Evolutionary conservation across 1,140 invertebrate species (phyloP).

Genomic region (Thaumatotibia leucotreta): DNA sequence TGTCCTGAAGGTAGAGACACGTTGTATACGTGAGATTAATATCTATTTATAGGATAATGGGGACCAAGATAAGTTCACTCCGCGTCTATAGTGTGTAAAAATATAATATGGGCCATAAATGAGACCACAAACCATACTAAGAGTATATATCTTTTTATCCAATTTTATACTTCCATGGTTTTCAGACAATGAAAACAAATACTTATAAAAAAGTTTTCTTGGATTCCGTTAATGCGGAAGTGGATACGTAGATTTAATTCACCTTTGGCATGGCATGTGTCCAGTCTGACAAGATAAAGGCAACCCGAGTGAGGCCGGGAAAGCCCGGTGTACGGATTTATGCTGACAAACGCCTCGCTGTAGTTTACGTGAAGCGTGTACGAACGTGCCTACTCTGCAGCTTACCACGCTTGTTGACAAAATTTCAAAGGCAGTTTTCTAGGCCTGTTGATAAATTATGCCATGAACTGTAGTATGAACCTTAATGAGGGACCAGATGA

Average conservation of each 20-base stretch:
- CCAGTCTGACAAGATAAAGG: neutral
- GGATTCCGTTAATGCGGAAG: neutral
- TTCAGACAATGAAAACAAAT: too few relatives aligned
- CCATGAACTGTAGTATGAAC: neutral
- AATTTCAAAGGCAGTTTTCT: neutral
- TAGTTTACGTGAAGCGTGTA: neutral
- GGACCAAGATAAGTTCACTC: too few relatives aligned
- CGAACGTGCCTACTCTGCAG: neutral
- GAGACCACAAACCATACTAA: too few relatives aligned
- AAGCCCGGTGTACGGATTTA: neutral
- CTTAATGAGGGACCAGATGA: neutral
- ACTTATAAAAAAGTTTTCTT: too few relatives aligned
- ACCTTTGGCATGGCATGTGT: neutral
- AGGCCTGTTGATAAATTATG: constrained; percentile 1
- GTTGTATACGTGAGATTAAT: too few relatives aligned
- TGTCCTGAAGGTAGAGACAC: too few relatives aligned
- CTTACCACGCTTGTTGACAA: neutral
- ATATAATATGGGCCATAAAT: too few relatives aligned
- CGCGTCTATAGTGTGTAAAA: too few relatives aligned
- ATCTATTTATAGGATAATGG: too few relatives aligned
- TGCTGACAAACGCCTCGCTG: constrained; percentile 1
- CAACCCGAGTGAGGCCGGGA: neutral
- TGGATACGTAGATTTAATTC: neutral
- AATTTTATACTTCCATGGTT: too few relatives aligned
- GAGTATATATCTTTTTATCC: too few relatives aligned